Conservation (phyloP, 2,113 vertebrate genomes). For the Vicugna pacos region DNA sequence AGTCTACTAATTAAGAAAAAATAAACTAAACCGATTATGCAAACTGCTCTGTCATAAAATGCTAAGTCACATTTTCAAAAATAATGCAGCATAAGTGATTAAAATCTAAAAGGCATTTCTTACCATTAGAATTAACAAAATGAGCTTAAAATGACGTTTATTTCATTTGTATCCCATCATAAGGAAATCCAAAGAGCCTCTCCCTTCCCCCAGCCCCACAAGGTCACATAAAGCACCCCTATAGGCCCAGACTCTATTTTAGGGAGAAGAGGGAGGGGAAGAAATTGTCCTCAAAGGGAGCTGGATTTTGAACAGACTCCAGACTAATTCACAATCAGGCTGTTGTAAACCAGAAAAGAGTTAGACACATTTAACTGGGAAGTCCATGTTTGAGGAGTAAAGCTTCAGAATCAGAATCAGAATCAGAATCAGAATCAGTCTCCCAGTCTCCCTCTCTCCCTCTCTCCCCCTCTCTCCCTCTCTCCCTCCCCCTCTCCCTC, state of each 20-base stretch:
- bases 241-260: not conserved
- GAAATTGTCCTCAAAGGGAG: not conserved
- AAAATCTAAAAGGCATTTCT: not conserved
- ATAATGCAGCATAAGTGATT: not conserved
- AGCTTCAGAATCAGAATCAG: not conserved
- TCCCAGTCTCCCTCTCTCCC: too few species aligned
- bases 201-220: not conserved
- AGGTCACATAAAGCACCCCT: not conserved
- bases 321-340: not conserved
- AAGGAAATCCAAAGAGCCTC: not conserved
- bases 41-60: not conserved
- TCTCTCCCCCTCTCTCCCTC: too few species aligned
- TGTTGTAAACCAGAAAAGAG: not conserved
- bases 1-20: not conserved
- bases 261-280: not conserved
- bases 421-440: too few species aligned
- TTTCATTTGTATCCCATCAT: not conserved
- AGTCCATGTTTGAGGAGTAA: not conserved
- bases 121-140: not conserved
- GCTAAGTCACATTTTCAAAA: slow-evolving; percentile 34
- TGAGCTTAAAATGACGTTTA: not conserved
- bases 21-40: not conserved
- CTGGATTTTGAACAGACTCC: not conserved
- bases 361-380: not conserved
- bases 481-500: too few species aligned